Base-by-base conservation (phyloP, 2,113 vertebrate species). In the Pipra filicauda region DNA sequence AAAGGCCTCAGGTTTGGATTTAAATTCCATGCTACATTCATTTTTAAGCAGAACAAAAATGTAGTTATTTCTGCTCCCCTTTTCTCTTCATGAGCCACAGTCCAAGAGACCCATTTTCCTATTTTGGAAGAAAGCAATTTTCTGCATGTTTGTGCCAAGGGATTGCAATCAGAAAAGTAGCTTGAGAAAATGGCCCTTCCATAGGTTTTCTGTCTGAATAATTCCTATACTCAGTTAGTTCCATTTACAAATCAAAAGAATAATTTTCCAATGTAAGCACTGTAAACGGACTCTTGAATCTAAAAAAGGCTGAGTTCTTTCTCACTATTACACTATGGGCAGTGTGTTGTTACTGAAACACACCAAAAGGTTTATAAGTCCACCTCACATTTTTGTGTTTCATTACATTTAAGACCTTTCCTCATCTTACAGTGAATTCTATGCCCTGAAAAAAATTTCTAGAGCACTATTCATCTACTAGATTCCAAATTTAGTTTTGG, bases 21-120 rank as follows among this genome's bases (percentile, higher is more conserved):
- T 90, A 55, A 93, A 86, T 93, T 88, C 92, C 35, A 30, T 52
- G 57, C 69, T 94, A 41, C 39, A 19, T 71, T 91, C 39, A 71
- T 88, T 92, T 93, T 92, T 88, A 81, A 95, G 76, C 52, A 93
- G 82, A 95, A 90, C 55, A 80, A 90, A 94, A 94, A 76, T 80
- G 28, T 46, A 54, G 81, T 88, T 94, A 76, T 48, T 96, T 96
- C 72, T 95, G 55, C 64, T 96, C 30, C 43, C 35, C 64, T 88
- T 89, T 95, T 61, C 69, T 93, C 69, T 71, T 93, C 80, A 71
- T 86, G 48, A 96, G 26, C 51, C 88, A 37, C 67, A 77, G 5
- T 90, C 75, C 67, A 37, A 88, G 33, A 91, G 78, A 93, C n/a
- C 78, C 23, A 79, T 82, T 95, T 93, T 93, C 81, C 51, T 84